Conservation (phyloP, 2,888 invertebrate species). For the Galerucella nymphaeae region DNA sequence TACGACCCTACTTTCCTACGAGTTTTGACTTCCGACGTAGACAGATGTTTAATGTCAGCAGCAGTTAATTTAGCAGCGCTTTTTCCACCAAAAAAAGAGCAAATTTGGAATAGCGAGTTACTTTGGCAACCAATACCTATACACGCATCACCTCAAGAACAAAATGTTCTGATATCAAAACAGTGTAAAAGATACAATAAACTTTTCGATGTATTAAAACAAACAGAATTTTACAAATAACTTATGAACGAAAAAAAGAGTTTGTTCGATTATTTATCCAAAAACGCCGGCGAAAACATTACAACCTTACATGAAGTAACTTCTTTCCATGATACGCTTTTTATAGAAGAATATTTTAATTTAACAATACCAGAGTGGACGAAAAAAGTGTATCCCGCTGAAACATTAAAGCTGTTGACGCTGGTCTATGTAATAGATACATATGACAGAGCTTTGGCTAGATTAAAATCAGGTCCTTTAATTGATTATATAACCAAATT, state of each 20-base stretch:
- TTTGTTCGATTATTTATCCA: constrained; percentile 72
- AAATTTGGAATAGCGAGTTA: constrained; percentile 71
- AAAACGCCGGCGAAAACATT: constrained; percentile 71
- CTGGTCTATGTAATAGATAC: neutral
- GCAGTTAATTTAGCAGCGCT: constrained; percentile 80
- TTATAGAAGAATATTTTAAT: constrained; percentile 74
- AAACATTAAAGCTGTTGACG: neutral
- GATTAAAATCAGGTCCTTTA: constrained; percentile 41
- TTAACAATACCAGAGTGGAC: constrained; percentile 50
- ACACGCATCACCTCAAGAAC: constrained; percentile 70
- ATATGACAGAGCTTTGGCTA: neutral
- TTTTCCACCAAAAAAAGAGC: constrained; percentile 70
- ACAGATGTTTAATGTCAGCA: constrained; percentile 89
- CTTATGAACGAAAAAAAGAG: constrained; percentile 65
- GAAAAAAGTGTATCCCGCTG: constrained; percentile 68
- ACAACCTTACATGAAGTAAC: constrained; percentile 64
- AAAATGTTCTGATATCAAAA: constrained; percentile 66
- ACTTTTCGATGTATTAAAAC: constrained; percentile 29
- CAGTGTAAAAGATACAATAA: constrained; percentile 41
- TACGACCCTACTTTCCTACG: constrained; percentile 70
- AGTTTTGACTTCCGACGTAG: constrained; percentile 80
- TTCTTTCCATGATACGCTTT: constrained; percentile 70
- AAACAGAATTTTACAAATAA: constrained; percentile 16
- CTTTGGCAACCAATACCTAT: constrained; percentile 81
- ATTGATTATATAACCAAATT: constrained; percentile 41